A percentile compares a stretch with the other conserved stretches of the same genome.
Evolutionary conservation across 2,797 vertebrate species (phyloP).

Genomic region (Muscicapa comitata): DNA sequence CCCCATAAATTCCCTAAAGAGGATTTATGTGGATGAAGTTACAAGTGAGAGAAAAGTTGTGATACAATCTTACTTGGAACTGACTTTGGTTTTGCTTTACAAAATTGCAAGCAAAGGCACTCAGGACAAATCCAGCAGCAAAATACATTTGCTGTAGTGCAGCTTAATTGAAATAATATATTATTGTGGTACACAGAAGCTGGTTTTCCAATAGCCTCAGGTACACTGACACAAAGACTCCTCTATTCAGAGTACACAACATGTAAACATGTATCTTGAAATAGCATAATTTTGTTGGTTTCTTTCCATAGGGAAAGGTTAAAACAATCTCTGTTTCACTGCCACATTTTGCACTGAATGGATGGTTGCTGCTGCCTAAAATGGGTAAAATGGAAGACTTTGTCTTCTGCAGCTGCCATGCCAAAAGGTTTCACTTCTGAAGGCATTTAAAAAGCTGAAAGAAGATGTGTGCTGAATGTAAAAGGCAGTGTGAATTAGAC

Average conservation of each 20-base stretch:
- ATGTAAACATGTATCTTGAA: background rate
- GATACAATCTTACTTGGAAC: background rate
- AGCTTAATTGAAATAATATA: background rate
- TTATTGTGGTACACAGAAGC: background rate
- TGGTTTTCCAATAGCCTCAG: slow-evolving; percentile 7
- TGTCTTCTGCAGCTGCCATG: slow-evolving; percentile 21
- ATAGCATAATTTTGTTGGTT: background rate
- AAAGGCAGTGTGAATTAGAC: slow-evolving; percentile 5
- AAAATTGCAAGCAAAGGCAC: background rate
- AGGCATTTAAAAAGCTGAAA: background rate
- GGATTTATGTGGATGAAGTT: background rate
- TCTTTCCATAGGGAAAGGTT: background rate
- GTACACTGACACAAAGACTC: background rate
- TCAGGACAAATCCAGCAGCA: background rate
- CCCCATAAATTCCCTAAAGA: background rate
- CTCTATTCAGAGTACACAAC: background rate
- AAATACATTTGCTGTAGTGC: background rate
- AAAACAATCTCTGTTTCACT: background rate
- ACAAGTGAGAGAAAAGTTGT: background rate
- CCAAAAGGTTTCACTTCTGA: slow-evolving; percentile 9
- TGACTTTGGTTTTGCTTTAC: background rate
- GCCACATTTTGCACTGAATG: background rate
- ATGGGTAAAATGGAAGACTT: slow-evolving; percentile 8
- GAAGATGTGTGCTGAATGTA: background rate
- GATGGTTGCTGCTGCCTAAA: background rate